Percentiles rank a stretch among this genome's conserved stretches.
Evolutionary conservation across 2,888 invertebrate species (phyloP).

Genomic region (Aphidoletes aphidimyza): DNA sequence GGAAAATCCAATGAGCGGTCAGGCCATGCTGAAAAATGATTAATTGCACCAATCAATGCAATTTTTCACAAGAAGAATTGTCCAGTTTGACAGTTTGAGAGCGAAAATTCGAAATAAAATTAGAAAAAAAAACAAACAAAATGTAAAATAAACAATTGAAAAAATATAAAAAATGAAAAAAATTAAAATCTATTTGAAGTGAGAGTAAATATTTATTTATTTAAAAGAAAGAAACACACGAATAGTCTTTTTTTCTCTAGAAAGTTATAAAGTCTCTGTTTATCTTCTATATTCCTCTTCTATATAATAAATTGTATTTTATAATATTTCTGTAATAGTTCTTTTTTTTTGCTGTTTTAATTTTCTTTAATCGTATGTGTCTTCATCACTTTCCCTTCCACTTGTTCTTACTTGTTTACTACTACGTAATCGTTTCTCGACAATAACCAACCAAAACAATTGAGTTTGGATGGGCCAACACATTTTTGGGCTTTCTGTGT

Average conservation of each 20-base stretch:
- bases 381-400: slow-evolving; percentile 10
- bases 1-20: too few relatives aligned
- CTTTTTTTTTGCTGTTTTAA: background rate
- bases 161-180: background rate
- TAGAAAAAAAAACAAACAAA: too few relatives aligned
- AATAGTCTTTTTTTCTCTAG: slow-evolving; percentile 50
- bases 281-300: slow-evolving; percentile 37
- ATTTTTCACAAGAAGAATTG: background rate
- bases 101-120: too few relatives aligned
- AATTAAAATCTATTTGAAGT: background rate
- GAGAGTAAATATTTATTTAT: slow-evolving; percentile 50
- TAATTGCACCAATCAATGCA: background rate
- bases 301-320: slow-evolving; percentile 49
- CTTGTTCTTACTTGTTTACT: background rate
- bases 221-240: slow-evolving; percentile 39
- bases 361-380: slow-evolving; percentile 32
- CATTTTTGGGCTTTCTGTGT: background rate
- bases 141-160: background rate
- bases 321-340: slow-evolving; percentile 35
- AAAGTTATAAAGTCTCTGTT: slow-evolving; percentile 51
- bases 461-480: background rate
- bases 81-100: background rate
- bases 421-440: background rate
- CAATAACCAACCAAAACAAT: background rate
- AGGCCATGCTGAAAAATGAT: background rate